Base-by-base conservation (phyloP, 2,113 vertebrate genomes). In the Marmota flaviventris region DNA sequence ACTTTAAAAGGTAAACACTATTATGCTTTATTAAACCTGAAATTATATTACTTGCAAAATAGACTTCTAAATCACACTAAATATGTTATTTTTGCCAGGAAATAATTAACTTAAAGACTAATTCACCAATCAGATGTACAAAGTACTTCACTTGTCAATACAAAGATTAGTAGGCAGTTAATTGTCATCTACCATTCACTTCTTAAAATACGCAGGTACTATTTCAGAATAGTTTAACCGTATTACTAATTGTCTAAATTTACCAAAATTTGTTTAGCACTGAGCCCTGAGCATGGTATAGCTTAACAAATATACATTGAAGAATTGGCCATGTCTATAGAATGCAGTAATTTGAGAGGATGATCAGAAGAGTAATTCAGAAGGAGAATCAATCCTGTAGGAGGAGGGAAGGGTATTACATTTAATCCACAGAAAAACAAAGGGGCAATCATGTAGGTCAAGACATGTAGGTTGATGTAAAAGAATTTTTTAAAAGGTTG, bases 211-310 rank as follows among this genome's bases (percentile, higher is more conserved):
- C 22, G 1, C 11, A 58, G n/a, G 27, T 85, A 79, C 78, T 84
- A 95, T 95, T 95, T 96, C 78, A 92, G 65, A 87, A 96, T 86
- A 83, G 37, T 83, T 88, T 77, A 82, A 58, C n/a, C 81, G 51
- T 20, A 89, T 83, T 77, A 85, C 12, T 79, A 83, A 84, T 87
- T 76, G 12, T 87, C 63, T 94, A 45, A 18, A 84, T 90, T 92
- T 78, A 69, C 32, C 39, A 89, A 63, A 91, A 67, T 45, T 22
- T 86, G 70, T 14, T 69, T 61, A 83, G 24, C 29, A 89, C 65
- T 78, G 53, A 89, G 5, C 24, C 39, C 48, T 79, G 48, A 56
- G 48, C 29, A 63, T 77, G 84, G 51, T 32, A 70, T 29, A 61
- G n/a, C 39, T 75, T 83, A 95, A 56, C 16, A 95, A 85, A 72